Conservation (phyloP, 2,113 vertebrate species). For the Ia io region DNA sequence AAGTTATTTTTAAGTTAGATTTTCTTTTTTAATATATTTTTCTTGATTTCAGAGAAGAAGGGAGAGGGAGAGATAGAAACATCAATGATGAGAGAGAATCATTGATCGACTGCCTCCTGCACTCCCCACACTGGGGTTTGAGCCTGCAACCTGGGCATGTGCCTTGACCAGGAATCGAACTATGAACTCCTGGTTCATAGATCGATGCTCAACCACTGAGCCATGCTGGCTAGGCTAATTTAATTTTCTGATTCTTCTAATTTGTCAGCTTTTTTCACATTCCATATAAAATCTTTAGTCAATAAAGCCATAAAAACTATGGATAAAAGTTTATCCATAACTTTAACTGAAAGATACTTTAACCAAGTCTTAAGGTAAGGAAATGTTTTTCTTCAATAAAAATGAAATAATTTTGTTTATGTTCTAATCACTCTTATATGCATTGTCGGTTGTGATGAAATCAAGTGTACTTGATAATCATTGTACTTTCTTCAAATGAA, state of each 20-base stretch:
- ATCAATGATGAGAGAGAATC: too few species aligned
- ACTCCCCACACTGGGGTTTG: too few species aligned
- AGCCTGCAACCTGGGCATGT: too few species aligned
- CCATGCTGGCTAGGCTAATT: too few species aligned
- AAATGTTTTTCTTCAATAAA: background rate
- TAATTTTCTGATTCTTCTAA: background rate
- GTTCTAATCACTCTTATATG: background rate
- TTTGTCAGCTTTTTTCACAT: conserved; percentile 11
- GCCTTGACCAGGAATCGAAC: too few species aligned
- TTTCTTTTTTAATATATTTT: background rate
- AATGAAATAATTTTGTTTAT: background rate
- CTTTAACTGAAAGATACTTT: background rate
- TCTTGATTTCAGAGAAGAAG: too few species aligned
- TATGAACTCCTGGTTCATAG: too few species aligned
- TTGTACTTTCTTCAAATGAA: background rate
- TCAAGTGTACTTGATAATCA: background rate
- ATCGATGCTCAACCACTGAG: too few species aligned
- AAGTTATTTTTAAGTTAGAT: background rate
- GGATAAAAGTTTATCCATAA: background rate
- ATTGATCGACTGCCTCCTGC: too few species aligned
- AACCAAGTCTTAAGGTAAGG: background rate
- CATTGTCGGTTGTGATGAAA: background rate
- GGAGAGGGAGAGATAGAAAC: too few species aligned
- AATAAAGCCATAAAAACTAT: background rate
- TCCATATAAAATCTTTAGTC: background rate